Base-by-base conservation (phyloP, 2,888 invertebrate species). In the Anarsia innoxiella region DNA sequence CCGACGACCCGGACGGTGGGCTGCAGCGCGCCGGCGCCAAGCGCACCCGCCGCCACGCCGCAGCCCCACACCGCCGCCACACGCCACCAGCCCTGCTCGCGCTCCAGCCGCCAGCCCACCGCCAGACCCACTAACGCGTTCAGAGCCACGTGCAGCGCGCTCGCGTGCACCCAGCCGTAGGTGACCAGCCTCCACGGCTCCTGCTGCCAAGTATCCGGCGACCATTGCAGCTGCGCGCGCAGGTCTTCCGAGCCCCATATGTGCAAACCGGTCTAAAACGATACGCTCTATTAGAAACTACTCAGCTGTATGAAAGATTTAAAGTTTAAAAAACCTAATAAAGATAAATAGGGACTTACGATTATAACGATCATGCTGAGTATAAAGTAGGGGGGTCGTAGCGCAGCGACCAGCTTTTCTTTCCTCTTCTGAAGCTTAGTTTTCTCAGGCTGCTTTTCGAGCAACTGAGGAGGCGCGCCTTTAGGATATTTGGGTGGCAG, bases 101-200 rank as follows among this genome's bases (percentile, higher is more conserved):
- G 73, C 66, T 90, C 90, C 42, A 90, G 61, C 2, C 82, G 76
- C 66, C 88, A 78, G 0, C 88, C 87, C 42, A 88, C 82, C 45
- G 74, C 71, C 2, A 80, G 55, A 1, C 75, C 80, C 0, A 83
- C 76, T 12, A 82, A 62, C 0, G 78, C 75, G 78, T 96, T 96
- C 56, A 95, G 88, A 12, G 90, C 84, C 42, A 96, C 79, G 69
- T 96, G 95, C 31, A 90, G 85, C 56, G 88, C 84, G 71, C 90
- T 91, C 37, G 92, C 91, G 78, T 95, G 95, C 38, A 95, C 77
- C 49, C 92, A 83, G 86, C 92, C 92, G 71, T 95, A 95, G 28
- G 91, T 89, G 39, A 92, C 61, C 60, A 92, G 90, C 46, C 95
- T 87, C 95, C 95, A 96, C 15, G 91, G 83, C 69, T 93, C 87